A percentile compares a stretch with the other conserved stretches of the same genome.
Conservation (phyloP, 2,888 invertebrate species). For the Bedellia somnulentella region DNA sequence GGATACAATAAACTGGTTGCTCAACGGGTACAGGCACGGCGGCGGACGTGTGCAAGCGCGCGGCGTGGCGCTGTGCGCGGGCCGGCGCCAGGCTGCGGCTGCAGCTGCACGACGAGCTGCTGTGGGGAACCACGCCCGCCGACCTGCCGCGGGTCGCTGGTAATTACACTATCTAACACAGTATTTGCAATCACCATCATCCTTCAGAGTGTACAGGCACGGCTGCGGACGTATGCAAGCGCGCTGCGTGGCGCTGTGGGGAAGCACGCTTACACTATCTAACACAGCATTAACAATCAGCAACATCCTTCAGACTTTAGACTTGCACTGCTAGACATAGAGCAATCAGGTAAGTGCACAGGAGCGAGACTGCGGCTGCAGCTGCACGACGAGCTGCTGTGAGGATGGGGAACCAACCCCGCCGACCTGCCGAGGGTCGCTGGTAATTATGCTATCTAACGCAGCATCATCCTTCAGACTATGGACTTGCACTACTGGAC, state of each 20-base stretch:
- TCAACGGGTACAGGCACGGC: no score
- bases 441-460: conserved; percentile 19
- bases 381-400: conserved; percentile 54
- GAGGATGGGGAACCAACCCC: conserved; percentile 41
- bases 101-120: conserved; percentile 55
- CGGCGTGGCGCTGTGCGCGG: conserved; percentile 11
- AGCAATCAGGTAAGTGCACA: no score
- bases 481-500: conserved; percentile 13
- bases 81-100: no score
- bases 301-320: no score
- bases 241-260: conserved; percentile 10
- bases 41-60: conserved; percentile 13
- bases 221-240: conserved; percentile 14
- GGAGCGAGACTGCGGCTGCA: conserved; percentile 50
- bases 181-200: no score
- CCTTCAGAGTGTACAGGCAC: no score
- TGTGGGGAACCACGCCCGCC: conserved; percentile 36
- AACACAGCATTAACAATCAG: no score
- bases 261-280: no score
- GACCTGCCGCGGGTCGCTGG: conserved; percentile 22
- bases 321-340: no score
- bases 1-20: no score
- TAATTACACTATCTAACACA: no score
- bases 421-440: conserved; percentile 19
- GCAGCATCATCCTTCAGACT: no score